Percentiles rank a stretch among this genome's conserved stretches.
Conservation (phyloP, 2,113 vertebrate genomes). For the Cryptomyrus ogoouensis region DNA sequence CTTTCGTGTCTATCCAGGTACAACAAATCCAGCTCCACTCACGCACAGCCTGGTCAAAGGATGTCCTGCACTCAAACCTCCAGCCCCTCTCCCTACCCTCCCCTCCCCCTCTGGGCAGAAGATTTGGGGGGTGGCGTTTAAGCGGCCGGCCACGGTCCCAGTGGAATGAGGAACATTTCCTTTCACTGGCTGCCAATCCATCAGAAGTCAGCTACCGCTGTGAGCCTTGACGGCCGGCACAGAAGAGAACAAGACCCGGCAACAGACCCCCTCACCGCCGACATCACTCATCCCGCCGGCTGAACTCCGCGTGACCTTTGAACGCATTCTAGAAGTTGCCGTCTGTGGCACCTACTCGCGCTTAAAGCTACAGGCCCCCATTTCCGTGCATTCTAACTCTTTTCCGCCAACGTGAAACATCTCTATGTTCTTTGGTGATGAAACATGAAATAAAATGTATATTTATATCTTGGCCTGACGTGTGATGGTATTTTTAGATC, state of each 20-base stretch:
- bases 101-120: conserved; percentile 25
- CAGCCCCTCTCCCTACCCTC: conserved; percentile 33
- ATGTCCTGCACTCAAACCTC: conserved; percentile 57
- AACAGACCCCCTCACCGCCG: conserved; percentile 72
- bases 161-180: conserved; percentile 70
- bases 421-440: not conserved
- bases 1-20: conserved; percentile 72
- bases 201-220: conserved; percentile 88
- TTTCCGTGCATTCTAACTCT: not conserved
- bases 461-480: not conserved
- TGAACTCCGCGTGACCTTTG: conserved; percentile 94
- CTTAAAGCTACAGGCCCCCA: conserved; percentile 43
- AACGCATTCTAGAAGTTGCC: conserved; percentile 65
- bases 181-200: conserved; percentile 94
- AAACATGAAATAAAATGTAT: not conserved
- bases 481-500: not conserved
- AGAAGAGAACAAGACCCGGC: conserved; percentile 79
- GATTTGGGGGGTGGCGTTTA: conserved; percentile 26
- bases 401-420: not conserved
- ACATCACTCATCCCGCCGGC: conserved; percentile 80
- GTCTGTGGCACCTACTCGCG: conserved; percentile 57
- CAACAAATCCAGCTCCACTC: conserved; percentile 56
- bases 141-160: conserved; percentile 53
- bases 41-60: conserved; percentile 59
- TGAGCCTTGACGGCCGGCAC: conserved; percentile 75